Evolutionary conservation across 2,113 vertebrate genomes (phyloP), one percentile per base, ranked within the genome.

Genomic region (Gadus macrocephalus): DNA sequence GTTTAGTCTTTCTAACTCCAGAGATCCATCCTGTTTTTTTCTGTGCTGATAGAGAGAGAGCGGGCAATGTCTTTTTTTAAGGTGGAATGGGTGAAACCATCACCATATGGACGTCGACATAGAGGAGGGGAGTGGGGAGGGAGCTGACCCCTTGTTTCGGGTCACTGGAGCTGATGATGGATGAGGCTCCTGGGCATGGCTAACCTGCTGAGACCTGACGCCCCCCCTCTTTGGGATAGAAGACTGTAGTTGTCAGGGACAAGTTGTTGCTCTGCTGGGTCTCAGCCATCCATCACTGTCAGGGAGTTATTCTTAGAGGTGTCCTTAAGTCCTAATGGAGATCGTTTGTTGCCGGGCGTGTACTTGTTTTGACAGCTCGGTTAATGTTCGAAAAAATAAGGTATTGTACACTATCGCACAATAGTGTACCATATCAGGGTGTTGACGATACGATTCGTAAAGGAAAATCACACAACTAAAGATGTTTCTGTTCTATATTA

Each of bases 241-340:
- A 83, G 73, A 75, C 77, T 66, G 81, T 76, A 67, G 59, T 78
- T 78, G 79, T 85, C 80, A 80, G 79, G 76, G 86, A 75, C 71
- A 27, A 74, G 75, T 42, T 9, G 69, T 69, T 28, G 75, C 81
- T 69, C 74, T 84, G 81, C 70, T 71, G 70, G 70, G 74, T 83
- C 81, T 81, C 76, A 78, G 85, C 72, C 66, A 58, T 27, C 68
- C 53, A 14, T 49, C 53, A 53, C 69, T n/a, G 20, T 25, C 19
- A 67, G 53, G 19, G 62, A 15, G 15, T 19, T 7, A 15, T 64
- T 55, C 53, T 64, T 67, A 42, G 55, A 76, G 73, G 55, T 69
- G 74, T 74, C 81, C 73, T 73, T 70, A 64, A 77, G 68, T 62
- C 22, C 58, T 35, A 4, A 14, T 35, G 69, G 78, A 69, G 70